Conservation (phyloP, 2,113 vertebrate genomes). For the Lasiurus borealis region DNA sequence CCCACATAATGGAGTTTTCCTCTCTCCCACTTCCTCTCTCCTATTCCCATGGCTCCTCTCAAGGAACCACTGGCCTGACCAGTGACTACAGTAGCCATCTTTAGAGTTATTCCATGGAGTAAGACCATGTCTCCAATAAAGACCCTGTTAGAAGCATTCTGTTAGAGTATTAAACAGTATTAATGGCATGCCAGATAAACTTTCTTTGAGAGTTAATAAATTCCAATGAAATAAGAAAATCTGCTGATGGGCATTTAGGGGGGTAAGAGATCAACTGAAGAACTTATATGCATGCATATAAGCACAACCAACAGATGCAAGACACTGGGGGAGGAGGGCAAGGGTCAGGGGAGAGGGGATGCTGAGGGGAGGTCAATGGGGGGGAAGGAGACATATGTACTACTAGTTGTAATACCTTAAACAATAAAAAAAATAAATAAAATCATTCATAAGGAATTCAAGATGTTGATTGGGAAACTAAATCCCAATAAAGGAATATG, state of each 20-base stretch:
- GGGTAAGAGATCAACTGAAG: too few species aligned
- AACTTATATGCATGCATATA: too few species aligned
- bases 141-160: neutral
- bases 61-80: too few species aligned
- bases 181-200: neutral
- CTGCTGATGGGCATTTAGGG: too few species aligned
- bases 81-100: neutral
- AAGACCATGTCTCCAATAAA: neutral
- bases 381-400: too few species aligned
- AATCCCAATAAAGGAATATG: neutral
- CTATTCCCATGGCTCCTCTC: neutral
- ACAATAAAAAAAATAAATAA: too few species aligned
- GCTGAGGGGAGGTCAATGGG: too few species aligned
- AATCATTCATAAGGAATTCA: neutral
- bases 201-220: slow-evolving; percentile 32
- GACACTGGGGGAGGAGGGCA: too few species aligned
- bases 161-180: neutral
- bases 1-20: neutral
- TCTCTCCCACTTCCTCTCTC: neutral
- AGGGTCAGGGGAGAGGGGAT: too few species aligned
- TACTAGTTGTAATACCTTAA: too few species aligned
- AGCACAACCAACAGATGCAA: too few species aligned
- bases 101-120: neutral
- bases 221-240: neutral
- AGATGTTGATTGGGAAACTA: neutral